These are phyloP conservation scores for Machimus atricapillus DNA, from an alignment of 2,888 invertebrate species.

Conservation along the genomic window DNA sequence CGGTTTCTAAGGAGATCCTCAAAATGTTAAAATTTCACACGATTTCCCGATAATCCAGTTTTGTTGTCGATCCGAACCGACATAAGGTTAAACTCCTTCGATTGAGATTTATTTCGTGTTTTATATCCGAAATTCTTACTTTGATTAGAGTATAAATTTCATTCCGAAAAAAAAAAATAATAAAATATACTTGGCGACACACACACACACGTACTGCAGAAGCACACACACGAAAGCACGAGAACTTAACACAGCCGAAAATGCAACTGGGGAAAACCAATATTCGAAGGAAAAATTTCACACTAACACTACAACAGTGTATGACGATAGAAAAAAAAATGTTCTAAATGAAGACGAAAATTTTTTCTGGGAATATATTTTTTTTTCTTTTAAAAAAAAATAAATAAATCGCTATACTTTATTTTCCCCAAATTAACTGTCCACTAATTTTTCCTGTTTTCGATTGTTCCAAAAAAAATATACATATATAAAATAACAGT, in stretches of 20 bases:
- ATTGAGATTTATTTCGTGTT: neutral
- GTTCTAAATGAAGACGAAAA: slow-evolving; percentile 4
- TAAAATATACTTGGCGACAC: neutral
- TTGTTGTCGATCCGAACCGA: neutral
- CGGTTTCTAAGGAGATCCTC: neutral
- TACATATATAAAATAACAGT: neutral
- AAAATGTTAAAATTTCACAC: neutral
- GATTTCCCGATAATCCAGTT: neutral
- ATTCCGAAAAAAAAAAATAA: neutral
- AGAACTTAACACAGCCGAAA: slow-evolving; percentile 17
- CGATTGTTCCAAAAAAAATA: neutral
- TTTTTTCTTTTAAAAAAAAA: neutral
- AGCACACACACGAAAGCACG: neutral
- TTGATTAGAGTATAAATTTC: slow-evolving; percentile 5
- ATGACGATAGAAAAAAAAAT: slow-evolving; percentile 5
- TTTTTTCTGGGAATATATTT: slow-evolving; percentile 1
- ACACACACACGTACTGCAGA: slow-evolving; percentile 10
- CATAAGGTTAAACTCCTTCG: neutral
- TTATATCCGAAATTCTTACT: slow-evolving; percentile 15
- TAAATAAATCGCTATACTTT: neutral
- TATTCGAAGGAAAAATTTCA: slow-evolving; percentile 5
- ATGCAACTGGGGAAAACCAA: slow-evolving; percentile 21
- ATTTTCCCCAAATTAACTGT: neutral
- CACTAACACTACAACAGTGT: slow-evolving; percentile 14
- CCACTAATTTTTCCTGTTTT: neutral